Evolutionary conservation across 2,888 invertebrate species (phyloP).

Genomic region (Hydriomena furcata): DNA sequence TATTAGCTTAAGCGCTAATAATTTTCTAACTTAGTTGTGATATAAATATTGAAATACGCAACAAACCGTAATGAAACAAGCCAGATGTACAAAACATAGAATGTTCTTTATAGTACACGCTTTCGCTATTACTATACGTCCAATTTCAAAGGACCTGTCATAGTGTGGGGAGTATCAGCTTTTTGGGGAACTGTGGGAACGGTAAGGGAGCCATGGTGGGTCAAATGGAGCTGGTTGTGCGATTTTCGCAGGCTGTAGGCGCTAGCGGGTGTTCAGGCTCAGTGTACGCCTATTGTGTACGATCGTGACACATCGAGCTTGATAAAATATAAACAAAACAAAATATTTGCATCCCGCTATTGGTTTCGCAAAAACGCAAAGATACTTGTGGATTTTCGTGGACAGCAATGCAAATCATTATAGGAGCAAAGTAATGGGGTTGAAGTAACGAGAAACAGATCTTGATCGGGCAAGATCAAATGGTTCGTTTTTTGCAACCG

Average conservation of each 20-base stretch:
- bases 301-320: constrained; percentile 55
- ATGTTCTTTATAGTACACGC: constrained; percentile 76
- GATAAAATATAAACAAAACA: constrained; percentile 59
- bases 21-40: constrained; percentile 41
- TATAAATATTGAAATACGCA: constrained; percentile 51
- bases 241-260: constrained; percentile 49
- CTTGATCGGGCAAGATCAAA: constrained; percentile 29
- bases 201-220: constrained; percentile 38
- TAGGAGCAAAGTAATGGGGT: constrained; percentile 27
- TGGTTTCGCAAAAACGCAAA: constrained; percentile 38
- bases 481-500: constrained; percentile 10
- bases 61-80: constrained; percentile 67
- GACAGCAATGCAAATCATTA: constrained; percentile 23
- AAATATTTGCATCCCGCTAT: constrained; percentile 49
- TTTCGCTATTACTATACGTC: constrained; percentile 67
- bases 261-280: constrained; percentile 51
- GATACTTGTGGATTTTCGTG: constrained; percentile 32
- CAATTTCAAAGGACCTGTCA: constrained; percentile 59
- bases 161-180: constrained; percentile 31
- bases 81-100: constrained; percentile 75
- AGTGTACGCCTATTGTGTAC: constrained; percentile 52
- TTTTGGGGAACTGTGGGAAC: constrained; percentile 44
- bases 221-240: constrained; percentile 46
- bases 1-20: constrained; percentile 33
- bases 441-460: constrained; percentile 32